Conservation (phyloP, 2,888 invertebrate genomes). For the Phlogophora meticulosa region DNA sequence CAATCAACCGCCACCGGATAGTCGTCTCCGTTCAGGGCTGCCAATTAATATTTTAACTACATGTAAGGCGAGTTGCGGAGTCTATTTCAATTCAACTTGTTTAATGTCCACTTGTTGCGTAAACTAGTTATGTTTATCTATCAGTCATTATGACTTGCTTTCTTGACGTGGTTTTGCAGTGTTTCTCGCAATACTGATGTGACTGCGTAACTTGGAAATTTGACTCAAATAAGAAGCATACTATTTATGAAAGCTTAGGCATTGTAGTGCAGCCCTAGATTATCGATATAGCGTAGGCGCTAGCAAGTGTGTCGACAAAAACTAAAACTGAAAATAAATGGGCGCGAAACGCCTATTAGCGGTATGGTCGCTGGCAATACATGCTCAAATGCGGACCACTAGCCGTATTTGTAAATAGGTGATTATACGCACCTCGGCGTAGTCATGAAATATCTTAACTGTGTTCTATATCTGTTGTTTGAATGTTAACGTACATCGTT, state of each 20-base stretch:
- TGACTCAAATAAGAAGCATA: not conserved
- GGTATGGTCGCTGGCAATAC: constrained; percentile 73
- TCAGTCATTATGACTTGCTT: constrained; percentile 53
- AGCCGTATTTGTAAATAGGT: constrained; percentile 82
- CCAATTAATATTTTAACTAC: constrained; percentile 83
- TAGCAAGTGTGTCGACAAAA: constrained; percentile 82
- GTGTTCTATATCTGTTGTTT: constrained; percentile 18
- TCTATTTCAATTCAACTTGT: constrained; percentile 72
- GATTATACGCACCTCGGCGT: constrained; percentile 74
- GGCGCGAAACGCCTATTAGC: constrained; percentile 82
- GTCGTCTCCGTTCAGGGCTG: constrained; percentile 86
- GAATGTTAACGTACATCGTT: constrained; percentile 13
- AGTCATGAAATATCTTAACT: constrained; percentile 56
- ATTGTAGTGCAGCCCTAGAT: constrained; percentile 75
- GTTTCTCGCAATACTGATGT: constrained; percentile 1
- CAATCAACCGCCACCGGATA: constrained; percentile 91
- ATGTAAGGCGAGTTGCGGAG: constrained; percentile 68
- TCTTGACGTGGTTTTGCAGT: constrained; percentile 32
- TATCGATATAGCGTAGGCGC: constrained; percentile 80
- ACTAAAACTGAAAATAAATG: constrained; percentile 86
- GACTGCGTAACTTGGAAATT: not conserved
- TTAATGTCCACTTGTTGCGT: constrained; percentile 66
- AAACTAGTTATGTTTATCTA: constrained; percentile 70
- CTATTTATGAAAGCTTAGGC: constrained; percentile 1
- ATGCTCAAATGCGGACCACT: constrained; percentile 75